phyloP scores from a whole-genome alignment of 64 coral and sea anemone species.

The Pachyseris speciosa region DNA sequence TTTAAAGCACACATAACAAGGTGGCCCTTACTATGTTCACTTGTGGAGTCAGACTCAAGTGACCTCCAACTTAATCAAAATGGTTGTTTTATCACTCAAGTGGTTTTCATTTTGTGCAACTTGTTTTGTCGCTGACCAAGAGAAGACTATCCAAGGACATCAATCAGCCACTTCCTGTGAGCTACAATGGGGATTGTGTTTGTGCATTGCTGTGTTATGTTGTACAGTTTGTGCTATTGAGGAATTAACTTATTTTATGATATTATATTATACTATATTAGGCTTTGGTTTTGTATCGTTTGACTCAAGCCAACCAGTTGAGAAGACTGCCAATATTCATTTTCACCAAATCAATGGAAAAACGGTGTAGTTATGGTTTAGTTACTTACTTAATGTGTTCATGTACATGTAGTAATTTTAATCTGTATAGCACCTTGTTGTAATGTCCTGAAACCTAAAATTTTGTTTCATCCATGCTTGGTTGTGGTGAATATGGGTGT shows the following conservation, averaged over 20 bases:
- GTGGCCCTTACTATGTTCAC: no score
- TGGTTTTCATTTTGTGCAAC: neutral
- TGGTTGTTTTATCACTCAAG: neutral
- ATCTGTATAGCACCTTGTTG: neutral
- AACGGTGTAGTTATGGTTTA: constrained; percentile 73
- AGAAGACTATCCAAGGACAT: neutral
- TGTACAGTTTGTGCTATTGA: constrained; percentile 45
- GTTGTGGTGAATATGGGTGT: no score
- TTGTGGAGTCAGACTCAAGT: no score
- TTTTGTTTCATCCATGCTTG: no score
- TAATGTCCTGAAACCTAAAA: neutral
- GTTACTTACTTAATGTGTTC: constrained; percentile 25
- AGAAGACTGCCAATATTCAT: constrained; percentile 61
- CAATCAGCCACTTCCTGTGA: neutral
- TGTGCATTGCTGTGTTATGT: constrained; percentile 1
- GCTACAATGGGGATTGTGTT: neutral
- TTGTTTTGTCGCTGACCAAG: neutral
- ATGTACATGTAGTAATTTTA: neutral
- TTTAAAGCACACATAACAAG: no score
- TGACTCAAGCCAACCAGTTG: constrained; percentile 55
- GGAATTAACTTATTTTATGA: constrained; percentile 58
- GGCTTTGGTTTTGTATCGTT: constrained; percentile 67
- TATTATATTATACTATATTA: constrained; percentile 58
- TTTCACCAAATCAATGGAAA: constrained; percentile 73
- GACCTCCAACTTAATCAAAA: no score